Conservation (phyloP, 2,797 vertebrate species). For the Microhierax caerulescens region DNA sequence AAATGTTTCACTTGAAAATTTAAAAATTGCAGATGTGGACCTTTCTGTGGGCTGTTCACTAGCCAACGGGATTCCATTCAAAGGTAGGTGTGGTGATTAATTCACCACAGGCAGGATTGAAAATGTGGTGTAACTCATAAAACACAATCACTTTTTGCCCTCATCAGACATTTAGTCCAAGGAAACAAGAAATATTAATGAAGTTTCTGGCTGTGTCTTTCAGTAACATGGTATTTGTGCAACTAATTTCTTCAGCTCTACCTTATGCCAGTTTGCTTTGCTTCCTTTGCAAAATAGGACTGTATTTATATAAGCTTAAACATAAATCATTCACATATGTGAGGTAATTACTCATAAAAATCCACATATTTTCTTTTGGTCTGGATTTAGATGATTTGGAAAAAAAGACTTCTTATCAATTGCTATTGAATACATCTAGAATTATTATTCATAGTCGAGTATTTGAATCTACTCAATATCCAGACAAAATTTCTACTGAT, state of each 20-base stretch:
- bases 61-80: background rate
- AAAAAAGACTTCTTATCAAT: background rate
- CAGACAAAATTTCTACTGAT: background rate
- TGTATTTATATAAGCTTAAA: constrained; percentile 18
- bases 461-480: background rate
- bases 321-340: background rate
- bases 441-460: background rate
- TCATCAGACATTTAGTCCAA: background rate
- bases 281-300: background rate
- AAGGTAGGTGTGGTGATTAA: background rate
- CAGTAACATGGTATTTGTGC: background rate
- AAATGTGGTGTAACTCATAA: background rate
- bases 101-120: background rate
- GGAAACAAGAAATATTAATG: constrained; percentile 41
- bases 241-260: background rate
- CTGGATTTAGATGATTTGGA: background rate
- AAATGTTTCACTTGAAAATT: background rate
- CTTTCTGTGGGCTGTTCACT: background rate
- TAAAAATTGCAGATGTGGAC: background rate
- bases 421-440: background rate
- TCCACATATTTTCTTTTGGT: background rate
- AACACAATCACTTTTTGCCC: background rate
- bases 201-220: constrained; percentile 4
- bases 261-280: background rate
- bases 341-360: constrained; percentile 5